These are phyloP conservation scores for Galeruca laticollis DNA, from an alignment of 2,888 invertebrate genomes.

Conservation along the genomic window DNA sequence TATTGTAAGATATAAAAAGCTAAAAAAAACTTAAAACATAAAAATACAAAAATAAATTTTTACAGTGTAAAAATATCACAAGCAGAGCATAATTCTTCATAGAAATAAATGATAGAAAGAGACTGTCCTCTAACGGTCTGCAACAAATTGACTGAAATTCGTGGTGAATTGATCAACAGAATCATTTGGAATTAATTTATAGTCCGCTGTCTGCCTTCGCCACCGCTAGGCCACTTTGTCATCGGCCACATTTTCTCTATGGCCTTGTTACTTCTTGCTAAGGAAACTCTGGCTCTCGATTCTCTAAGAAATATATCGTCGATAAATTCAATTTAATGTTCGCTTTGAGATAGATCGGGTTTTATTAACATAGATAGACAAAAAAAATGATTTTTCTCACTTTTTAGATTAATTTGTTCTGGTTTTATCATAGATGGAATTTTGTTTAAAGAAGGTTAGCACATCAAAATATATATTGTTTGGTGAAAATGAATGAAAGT, in stretches of 20 bases:
- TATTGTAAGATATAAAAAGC: too few species aligned
- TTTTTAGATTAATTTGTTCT: too few species aligned
- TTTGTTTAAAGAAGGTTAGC: too few species aligned
- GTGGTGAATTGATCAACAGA: conserved; percentile 43
- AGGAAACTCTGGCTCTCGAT: conserved; percentile 11
- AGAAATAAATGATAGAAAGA: conserved; percentile 56
- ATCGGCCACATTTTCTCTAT: conserved; percentile 29
- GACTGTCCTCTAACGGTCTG: conserved; percentile 51
- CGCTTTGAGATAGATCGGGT: background rate
- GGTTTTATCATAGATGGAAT: too few species aligned
- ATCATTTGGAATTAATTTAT: conserved; percentile 41
- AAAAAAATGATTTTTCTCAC: background rate
- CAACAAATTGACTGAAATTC: conserved; percentile 59
- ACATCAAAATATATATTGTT: too few species aligned
- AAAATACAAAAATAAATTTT: conserved; percentile 46
- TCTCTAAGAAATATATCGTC: background rate
- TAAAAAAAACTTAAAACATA: too few species aligned
- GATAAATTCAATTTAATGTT: conserved; percentile 13
- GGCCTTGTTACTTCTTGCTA: conserved; percentile 13
- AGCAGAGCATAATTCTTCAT: conserved; percentile 50
- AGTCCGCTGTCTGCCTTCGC: conserved; percentile 32
- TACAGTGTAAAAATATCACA: conserved; percentile 11
- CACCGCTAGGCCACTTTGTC: conserved; percentile 42
- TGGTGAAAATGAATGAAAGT: too few species aligned
- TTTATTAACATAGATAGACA: conserved; percentile 8